These are phyloP conservation scores for Haemorhous mexicanus DNA, from an alignment of 2,113 vertebrate species.

Conservation along the genomic window DNA sequence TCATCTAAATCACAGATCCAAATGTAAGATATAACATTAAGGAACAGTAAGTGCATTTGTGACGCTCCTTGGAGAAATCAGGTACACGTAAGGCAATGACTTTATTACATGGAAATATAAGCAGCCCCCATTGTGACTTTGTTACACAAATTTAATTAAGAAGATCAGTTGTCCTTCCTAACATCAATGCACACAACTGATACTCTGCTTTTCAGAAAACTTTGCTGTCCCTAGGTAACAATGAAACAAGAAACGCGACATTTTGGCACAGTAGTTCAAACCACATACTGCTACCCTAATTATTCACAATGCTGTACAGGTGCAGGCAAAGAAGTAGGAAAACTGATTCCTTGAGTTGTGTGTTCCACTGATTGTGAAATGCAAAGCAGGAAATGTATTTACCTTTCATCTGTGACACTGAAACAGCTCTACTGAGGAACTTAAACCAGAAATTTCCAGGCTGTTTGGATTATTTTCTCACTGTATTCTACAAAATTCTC, in stretches of 20 bases:
- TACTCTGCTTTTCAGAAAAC: not conserved
- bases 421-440: not conserved
- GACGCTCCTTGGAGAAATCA: conserved; percentile 1
- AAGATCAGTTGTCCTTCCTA: not conserved
- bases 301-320: not conserved
- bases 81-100: not conserved
- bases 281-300: not conserved
- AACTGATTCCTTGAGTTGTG: not conserved
- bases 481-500: not conserved
- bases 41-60: not conserved
- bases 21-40: conserved; percentile 38
- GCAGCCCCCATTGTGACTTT: not conserved
- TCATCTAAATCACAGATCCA: conserved; percentile 41
- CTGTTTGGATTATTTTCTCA: not conserved
- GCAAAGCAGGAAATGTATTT: not conserved
- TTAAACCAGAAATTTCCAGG: not conserved
- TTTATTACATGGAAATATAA: not conserved
- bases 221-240: not conserved
- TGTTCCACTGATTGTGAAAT: not conserved
- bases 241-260: not conserved
- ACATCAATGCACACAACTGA: not conserved
- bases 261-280: not conserved
- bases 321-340: not conserved
- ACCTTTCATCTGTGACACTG: not conserved
- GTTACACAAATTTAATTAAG: not conserved